Conservation (phyloP, 2,113 vertebrate species). For the Promerops cafer region DNA sequence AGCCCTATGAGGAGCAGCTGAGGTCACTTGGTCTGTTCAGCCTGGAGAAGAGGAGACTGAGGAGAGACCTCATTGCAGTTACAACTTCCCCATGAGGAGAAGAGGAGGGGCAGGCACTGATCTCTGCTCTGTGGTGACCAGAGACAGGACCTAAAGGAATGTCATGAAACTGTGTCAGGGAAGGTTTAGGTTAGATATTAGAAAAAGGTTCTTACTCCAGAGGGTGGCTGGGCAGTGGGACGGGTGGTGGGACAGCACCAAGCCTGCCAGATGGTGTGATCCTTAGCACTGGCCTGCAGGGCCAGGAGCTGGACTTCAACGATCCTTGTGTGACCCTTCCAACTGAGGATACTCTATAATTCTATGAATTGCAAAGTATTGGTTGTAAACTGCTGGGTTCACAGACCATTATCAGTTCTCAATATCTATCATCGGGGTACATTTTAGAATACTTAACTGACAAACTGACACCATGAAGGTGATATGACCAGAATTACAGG, state of each 20-base stretch:
- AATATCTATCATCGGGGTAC: not conserved
- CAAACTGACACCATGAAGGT: not conserved
- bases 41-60: not conserved
- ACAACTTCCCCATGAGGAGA: rapidly evolving
- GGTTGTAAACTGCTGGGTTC: not conserved
- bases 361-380: not conserved
- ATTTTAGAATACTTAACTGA: not conserved
- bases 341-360: not conserved
- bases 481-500: not conserved
- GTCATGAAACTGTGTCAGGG: not conserved
- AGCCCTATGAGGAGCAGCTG: not conserved
- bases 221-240: not conserved
- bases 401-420: not conserved
- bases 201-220: not conserved
- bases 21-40: not conserved
- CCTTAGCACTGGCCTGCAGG: not conserved
- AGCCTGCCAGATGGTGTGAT: not conserved
- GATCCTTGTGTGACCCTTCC: not conserved
- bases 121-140: not conserved
- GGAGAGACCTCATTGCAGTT: too few relatives aligned
- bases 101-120: not conserved
- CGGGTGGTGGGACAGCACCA: not conserved
- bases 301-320: not conserved
- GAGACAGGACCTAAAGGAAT: not conserved
- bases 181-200: not conserved